Evolutionary conservation across 2,797 vertebrate species (phyloP).

Genomic region (Rhinogobio ventralis): DNA sequence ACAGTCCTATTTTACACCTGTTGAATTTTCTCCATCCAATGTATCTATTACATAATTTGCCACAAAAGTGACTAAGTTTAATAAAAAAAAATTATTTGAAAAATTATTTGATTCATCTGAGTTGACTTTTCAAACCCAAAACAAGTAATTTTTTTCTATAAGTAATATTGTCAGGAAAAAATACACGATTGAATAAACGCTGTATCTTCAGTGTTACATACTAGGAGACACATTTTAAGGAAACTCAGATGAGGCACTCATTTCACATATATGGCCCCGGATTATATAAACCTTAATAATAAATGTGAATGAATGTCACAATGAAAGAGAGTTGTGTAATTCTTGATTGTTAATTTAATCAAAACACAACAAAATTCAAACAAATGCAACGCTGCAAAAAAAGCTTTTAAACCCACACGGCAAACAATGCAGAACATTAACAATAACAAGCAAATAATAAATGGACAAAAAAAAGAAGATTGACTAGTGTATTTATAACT

Average conservation of each 20-base stretch:
- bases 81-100: background rate
- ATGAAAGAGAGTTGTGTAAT: slow-evolving; percentile 35
- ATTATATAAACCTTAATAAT: background rate
- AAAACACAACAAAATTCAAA: slow-evolving; percentile 49
- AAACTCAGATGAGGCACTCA: background rate
- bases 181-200: background rate
- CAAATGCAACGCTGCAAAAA: slow-evolving; percentile 45
- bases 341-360: slow-evolving; percentile 56
- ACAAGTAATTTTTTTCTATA: background rate
- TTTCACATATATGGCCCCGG: background rate
- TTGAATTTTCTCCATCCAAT: background rate
- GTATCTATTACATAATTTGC: background rate
- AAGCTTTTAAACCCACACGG: background rate
- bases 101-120: background rate
- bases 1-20: background rate
- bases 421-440: slow-evolving; percentile 31
- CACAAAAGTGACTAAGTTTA: background rate
- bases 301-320: background rate
- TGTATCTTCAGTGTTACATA: background rate
- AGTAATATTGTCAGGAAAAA: background rate
- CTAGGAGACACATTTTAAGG: background rate
- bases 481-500: slow-evolving; percentile 20
- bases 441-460: slow-evolving; percentile 3
- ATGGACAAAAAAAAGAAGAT: background rate
- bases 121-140: background rate